Evolutionary conservation across 64 coral and sea anemone genomes (phyloP).

Genomic region (Cladopsammia gracilis): DNA sequence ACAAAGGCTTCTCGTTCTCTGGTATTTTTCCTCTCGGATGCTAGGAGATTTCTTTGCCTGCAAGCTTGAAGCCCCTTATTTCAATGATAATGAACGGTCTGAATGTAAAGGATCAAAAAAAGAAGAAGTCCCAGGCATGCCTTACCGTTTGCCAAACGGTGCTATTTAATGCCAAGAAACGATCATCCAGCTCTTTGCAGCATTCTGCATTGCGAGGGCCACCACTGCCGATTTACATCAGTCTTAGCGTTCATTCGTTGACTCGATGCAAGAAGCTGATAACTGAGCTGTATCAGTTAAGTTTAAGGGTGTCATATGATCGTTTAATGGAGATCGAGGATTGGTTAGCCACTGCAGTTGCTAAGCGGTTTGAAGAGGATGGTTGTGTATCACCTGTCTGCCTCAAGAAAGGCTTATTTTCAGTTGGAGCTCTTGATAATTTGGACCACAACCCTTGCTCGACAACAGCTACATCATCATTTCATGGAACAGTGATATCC

Average conservation of each 20-base stretch:
- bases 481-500: conserved; percentile 1
- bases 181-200: not conserved
- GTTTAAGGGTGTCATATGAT: conserved; percentile 49
- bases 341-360: conserved; percentile 28
- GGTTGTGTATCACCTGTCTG: conserved; percentile 11
- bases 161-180: conserved; percentile 47
- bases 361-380: conserved; percentile 41
- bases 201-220: not conserved
- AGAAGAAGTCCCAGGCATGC: conserved; percentile 44
- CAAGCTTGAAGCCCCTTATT: conserved; percentile 57
- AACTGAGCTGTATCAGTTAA: conserved; percentile 39
- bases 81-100: conserved; percentile 39
- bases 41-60: conserved; percentile 40
- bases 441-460: conserved; percentile 48
- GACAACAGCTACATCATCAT: conserved; percentile 1
- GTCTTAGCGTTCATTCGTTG: not conserved
- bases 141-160: conserved; percentile 46
- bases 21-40: conserved; percentile 26
- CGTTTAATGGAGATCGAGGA: conserved; percentile 31
- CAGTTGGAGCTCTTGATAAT: conserved; percentile 61
- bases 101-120: conserved; percentile 46
- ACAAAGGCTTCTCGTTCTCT: conserved; percentile 8
- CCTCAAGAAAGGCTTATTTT: conserved; percentile 58
- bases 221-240: conserved; percentile 28
- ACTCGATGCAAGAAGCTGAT: conserved; percentile 17